phyloP scores from a whole-genome alignment of 1,140 invertebrate genomes.

The Chironomus tepperi region DNA sequence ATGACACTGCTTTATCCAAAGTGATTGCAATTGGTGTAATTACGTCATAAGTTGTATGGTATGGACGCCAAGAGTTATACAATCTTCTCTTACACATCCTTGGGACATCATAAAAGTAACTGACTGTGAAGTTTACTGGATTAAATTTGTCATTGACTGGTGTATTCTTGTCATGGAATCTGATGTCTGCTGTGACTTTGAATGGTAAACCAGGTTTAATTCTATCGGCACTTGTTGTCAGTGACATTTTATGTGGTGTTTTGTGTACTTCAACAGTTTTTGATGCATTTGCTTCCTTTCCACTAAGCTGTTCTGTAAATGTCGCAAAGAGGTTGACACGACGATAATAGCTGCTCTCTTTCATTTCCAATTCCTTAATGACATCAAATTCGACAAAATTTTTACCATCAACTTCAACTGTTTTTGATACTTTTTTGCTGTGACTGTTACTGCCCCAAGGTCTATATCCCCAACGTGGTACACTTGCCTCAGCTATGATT shows the following conservation, averaged over 20 bases:
- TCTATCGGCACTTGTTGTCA: constrained; percentile 69
- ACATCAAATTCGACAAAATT: constrained; percentile 62
- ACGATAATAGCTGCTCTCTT: constrained; percentile 58
- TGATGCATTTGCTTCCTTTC: constrained; percentile 71
- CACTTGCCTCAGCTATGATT: neutral
- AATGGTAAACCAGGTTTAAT: constrained; percentile 85
- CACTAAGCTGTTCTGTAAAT: constrained; percentile 71
- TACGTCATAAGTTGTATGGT: neutral
- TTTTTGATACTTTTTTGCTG: constrained; percentile 25
- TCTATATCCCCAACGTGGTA: neutral
- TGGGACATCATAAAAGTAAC: neutral
- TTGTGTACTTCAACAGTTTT: constrained; percentile 64
- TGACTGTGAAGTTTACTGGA: constrained; percentile 2
- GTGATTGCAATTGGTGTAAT: neutral
- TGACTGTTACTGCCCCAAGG: neutral
- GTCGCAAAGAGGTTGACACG: constrained; percentile 67
- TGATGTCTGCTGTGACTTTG: constrained; percentile 59
- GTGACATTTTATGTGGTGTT: constrained; percentile 72
- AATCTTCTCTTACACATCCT: neutral
- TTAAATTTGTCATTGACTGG: constrained; percentile 23
- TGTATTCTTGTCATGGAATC: constrained; percentile 17
- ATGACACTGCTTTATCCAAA: too few relatives aligned
- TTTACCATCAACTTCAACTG: constrained; percentile 51
- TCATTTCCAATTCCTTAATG: constrained; percentile 49
- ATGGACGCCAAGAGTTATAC: neutral